These are phyloP conservation scores for Timandra comae DNA, from an alignment of 2,888 invertebrate species.

Conservation along the genomic window DNA sequence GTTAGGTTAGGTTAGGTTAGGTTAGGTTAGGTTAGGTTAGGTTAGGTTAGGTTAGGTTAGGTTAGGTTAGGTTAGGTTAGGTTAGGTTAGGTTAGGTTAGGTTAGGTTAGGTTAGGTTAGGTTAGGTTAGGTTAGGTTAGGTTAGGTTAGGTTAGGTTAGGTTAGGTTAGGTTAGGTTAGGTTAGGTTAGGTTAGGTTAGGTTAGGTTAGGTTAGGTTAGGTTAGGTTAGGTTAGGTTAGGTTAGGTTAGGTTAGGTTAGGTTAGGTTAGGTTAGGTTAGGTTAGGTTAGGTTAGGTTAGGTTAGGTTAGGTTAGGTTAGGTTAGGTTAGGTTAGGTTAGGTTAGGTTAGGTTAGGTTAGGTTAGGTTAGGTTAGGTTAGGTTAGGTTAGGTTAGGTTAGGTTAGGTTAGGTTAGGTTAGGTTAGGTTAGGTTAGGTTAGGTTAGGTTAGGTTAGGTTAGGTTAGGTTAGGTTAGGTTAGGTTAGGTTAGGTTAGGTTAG, in stretches of 20 bases:
- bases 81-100: conserved; percentile 9
- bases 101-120: conserved; percentile 14
- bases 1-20: conserved; percentile 6
- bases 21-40: conserved; percentile 4
- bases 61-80: conserved; percentile 11
- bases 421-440: conserved; percentile 9
- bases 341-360: conserved; percentile 13
- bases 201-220: conserved; percentile 16
- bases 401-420: conserved; percentile 11
- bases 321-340: conserved; percentile 14
- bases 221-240: conserved; percentile 15
- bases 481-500: conserved; percentile 3
- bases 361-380: conserved; percentile 12
- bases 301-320: conserved; percentile 15
- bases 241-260: conserved; percentile 13
- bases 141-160: conserved; percentile 12
- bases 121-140: conserved; percentile 15
- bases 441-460: conserved; percentile 10
- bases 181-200: conserved; percentile 16
- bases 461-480: conserved; percentile 8
- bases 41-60: conserved; percentile 9
- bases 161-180: conserved; percentile 13
- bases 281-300: conserved; percentile 14
- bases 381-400: conserved; percentile 10
- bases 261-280: conserved; percentile 16